A percentile compares a stretch with the other conserved stretches of the same genome.
Conservation (phyloP, 1,140 invertebrate genomes). For the silkworm (Bombyx mori) region DNA sequence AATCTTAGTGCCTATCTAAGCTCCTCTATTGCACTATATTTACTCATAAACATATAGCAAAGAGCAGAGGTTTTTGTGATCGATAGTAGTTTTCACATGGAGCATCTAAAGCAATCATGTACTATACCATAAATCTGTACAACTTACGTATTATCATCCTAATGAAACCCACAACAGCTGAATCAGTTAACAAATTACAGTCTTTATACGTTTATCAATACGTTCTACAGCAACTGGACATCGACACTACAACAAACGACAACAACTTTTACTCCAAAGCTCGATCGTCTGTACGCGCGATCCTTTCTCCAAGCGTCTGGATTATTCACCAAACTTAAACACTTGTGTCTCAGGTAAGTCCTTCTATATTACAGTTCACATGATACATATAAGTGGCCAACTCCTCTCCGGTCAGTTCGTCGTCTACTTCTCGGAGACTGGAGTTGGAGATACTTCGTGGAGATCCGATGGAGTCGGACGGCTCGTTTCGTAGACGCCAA, state of each 20-base stretch:
- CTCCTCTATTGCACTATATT: no score
- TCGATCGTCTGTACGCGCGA: background rate
- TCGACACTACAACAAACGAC: background rate
- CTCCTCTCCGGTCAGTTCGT: constrained; percentile 77
- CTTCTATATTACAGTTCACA: constrained; percentile 67
- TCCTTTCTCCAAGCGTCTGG: background rate
- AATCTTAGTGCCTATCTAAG: no score
- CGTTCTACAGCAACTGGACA: no score
- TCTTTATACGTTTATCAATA: background rate
- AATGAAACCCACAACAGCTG: background rate
- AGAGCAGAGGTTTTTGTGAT: no score
- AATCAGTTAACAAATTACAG: background rate
- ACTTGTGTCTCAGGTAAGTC: constrained; percentile 32
- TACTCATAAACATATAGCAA: no score
- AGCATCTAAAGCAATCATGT: no score
- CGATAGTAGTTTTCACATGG: no score
- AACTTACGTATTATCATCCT: background rate
- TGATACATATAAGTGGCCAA: constrained; percentile 76
- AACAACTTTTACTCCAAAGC: background rate
- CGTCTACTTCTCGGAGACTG: constrained; percentile 78
- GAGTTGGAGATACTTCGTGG: constrained; percentile 78
- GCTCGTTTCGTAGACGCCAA: constrained; percentile 31
- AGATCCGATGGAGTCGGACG: constrained; percentile 48
- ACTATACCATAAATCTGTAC: no score
- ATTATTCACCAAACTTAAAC: constrained; percentile 16